A percentile compares a stretch with the other conserved stretches of the same genome.
Conservation (phyloP, 1,140 invertebrate genomes). For the Ostrea denselamellosa region DNA sequence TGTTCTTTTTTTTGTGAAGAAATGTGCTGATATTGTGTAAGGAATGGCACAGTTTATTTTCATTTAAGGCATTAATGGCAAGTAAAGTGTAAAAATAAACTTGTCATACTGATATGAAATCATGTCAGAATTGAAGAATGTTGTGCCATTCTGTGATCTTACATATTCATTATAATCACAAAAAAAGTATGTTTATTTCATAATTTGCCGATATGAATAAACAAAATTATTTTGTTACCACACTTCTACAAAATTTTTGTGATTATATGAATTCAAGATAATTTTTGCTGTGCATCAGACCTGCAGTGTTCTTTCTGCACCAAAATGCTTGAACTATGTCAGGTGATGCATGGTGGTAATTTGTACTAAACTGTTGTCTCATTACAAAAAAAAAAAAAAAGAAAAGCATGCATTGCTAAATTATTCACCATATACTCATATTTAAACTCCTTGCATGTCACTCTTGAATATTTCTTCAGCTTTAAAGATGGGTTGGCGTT, state of each 20-base stretch:
- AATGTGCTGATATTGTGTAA: not conserved
- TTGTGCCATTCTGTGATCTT: constrained; percentile 6
- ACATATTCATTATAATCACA: not conserved
- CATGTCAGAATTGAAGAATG: not conserved
- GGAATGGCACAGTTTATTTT: constrained; percentile 18
- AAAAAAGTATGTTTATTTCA: too few relatives aligned
- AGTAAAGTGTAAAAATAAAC: not conserved
- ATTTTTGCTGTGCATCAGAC: not conserved
- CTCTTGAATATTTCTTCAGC: constrained; percentile 78
- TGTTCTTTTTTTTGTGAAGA: constrained; percentile 7
- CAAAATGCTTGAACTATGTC: not conserved
- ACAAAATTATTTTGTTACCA: not conserved
- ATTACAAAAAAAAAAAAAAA: not conserved
- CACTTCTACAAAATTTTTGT: not conserved
- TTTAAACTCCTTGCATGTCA: constrained; percentile 58
- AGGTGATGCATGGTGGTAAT: not conserved
- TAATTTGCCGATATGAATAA: too few relatives aligned
- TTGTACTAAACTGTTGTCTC: not conserved
- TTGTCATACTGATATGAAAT: not conserved
- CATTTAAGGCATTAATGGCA: not conserved
- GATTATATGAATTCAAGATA: not conserved
- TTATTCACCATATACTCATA: constrained; percentile 49
- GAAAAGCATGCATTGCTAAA: constrained; percentile 25
- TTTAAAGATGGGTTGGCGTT: constrained; percentile 97
- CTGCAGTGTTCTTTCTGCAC: not conserved